Evolutionary conservation across 92 coral and sea anemone genomes (phyloP), one percentile per base, ranked within the genome.

Genomic region (Epizoanthus fatuus): DNA sequence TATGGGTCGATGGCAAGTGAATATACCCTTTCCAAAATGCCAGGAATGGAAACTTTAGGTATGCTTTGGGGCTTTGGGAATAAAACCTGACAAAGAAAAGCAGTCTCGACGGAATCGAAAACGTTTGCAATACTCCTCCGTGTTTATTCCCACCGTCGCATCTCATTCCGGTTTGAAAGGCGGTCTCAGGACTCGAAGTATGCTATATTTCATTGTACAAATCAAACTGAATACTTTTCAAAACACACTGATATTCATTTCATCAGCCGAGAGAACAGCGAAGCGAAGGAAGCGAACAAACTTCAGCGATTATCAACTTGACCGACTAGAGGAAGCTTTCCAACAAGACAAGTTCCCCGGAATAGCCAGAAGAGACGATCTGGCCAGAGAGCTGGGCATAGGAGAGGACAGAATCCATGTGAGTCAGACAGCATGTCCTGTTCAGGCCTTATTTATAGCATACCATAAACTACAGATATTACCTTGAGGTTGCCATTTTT

Each of bases 321-420:
- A 40, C 5, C 44, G 44, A 49, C 77, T 93, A 10, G 96, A 93
- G 58, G 93, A 90, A 11, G 70, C 85, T 22, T 93, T 93, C 75
- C 65, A 42, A 67, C 57, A 84, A 16, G 89, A 93, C 29, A 67
- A 39, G 68, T 93, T 90, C 45, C 96, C 96, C 11, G 96, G 93
- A 0, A 84, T 90, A 22, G 79, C 49, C 22, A 79, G 66, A 17
- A 83, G 96, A 84, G 93, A 90, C 5, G 37, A 75, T 19, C 80
- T 93, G 10, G 85, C 96, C 17, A 74, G 53, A 15, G 92, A 93
- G 35, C 87, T 93, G 5, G 93, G 88, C 16, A 87, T 93, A 56
- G 65, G 82, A 59, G 96, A 93, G 64, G 93, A 90, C 55, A 74
- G 92, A 40, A 86, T 93, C 55, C 93, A 93, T 89, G 93, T 93